phyloP scores from a whole-genome alignment of 2,888 invertebrate species.

The Adineta ricciae region DNA sequence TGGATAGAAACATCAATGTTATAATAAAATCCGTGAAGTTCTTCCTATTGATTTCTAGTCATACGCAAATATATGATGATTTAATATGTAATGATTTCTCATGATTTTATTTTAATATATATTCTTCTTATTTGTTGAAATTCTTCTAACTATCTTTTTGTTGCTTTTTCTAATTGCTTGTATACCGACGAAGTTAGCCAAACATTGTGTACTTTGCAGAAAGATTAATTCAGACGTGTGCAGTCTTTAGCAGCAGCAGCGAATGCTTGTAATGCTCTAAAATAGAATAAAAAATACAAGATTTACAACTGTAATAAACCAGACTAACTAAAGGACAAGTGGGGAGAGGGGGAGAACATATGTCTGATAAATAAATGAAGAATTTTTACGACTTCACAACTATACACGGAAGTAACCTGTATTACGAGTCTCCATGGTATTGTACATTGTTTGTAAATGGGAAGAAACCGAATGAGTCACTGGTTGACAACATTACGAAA shows the following conservation, averaged over 20 bases:
- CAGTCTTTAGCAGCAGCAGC: background rate
- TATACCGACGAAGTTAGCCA: background rate
- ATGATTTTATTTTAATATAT: background rate
- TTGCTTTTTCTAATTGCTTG: background rate
- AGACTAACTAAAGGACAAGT: too few relatives aligned
- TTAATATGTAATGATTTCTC: background rate
- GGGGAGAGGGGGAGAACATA: background rate
- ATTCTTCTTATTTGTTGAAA: background rate
- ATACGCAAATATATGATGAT: background rate
- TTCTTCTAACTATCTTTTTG: background rate
- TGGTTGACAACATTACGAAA: too few relatives aligned
- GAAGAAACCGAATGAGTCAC: too few relatives aligned
- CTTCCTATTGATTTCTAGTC: background rate
- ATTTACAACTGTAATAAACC: too few relatives aligned
- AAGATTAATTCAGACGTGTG: background rate
- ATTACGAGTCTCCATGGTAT: too few relatives aligned
- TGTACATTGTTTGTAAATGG: too few relatives aligned
- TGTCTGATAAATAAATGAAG: background rate
- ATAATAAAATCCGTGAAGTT: background rate
- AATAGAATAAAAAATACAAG: background rate
- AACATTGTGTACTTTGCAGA: background rate
- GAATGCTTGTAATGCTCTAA: background rate
- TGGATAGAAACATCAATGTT: background rate
- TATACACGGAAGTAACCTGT: too few relatives aligned
- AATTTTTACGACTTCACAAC: background rate